Evolutionary conservation across 2,113 vertebrate genomes (phyloP), one percentile per base, ranked within the genome.

Genomic region (Cichladusa arquata): DNA sequence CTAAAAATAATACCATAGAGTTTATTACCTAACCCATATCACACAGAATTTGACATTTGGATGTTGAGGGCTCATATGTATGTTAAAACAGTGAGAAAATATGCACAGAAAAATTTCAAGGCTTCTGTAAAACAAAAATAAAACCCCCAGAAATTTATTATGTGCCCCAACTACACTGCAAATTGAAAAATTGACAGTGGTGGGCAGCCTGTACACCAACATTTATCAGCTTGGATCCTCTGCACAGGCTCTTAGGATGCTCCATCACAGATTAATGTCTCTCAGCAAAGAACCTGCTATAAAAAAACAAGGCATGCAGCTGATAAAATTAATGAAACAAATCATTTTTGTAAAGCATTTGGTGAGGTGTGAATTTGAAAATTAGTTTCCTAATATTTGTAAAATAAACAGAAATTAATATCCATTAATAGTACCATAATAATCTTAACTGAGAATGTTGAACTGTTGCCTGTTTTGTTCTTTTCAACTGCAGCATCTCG

Each of bases 361-460:
- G 94, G 92, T 92, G 93, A 96, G 96, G 92, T 96, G 94, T 94
- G 96, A 96, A 94, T 96, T 73, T 83, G 81, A 91, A 95, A 97
- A 92, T 85, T 73, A 83, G 47, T 81, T 95, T 88, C 79, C 79
- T 88, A 77, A 80, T 96, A 86, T 95, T 97, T 96, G 92, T 95
- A 92, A 96, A 96, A 93, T 95, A 96, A 96, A 95, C 94, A 95
- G 79, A 95, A 95, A 96, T 94, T 96, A 88, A 90, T 97, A 95
- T 33, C 81, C 92, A 92, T 97, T 96, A 95, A 93, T 96, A 96
- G 93, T 88, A 96, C 67, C 90, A 83, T 93, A 96, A 96, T 94
- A 84, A 96, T 95, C 93, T 92, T 81, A 93, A 58, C 87, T 93
- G 94, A 83, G 88, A 95, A 96, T 11, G 60, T 92, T 86, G 93